Percentiles rank a stretch among this genome's conserved stretches.
Conservation (phyloP, 2,888 invertebrate species). For the Drosophila multiciliata region DNA sequence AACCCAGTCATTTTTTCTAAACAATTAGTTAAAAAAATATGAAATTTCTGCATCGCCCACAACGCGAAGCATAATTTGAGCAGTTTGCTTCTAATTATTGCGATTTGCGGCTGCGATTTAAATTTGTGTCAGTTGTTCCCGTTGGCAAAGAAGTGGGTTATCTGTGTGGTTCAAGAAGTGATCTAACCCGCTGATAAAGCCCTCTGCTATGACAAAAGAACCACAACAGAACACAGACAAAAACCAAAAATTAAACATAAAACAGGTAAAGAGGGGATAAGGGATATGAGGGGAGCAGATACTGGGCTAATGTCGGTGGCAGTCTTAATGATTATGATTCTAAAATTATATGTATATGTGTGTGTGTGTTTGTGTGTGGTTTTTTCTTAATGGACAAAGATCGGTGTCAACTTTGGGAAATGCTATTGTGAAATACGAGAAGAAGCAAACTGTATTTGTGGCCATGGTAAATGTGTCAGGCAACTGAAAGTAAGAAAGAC, state of each 20-base stretch:
- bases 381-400: slow-evolving; percentile 48
- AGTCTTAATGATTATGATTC: slow-evolving; percentile 70
- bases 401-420: slow-evolving; percentile 53
- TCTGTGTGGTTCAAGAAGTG: slow-evolving; percentile 60
- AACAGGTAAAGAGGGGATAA: background rate
- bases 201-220: slow-evolving; percentile 36
- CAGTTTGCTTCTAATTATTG: slow-evolving; percentile 56
- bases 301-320: slow-evolving; percentile 72
- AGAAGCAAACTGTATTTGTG: slow-evolving; percentile 45
- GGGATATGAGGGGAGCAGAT: slow-evolving; percentile 15
- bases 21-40: slow-evolving; percentile 30
- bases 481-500: slow-evolving; percentile 23
- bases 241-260: slow-evolving; percentile 24
- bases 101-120: slow-evolving; percentile 56
- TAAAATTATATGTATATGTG: slow-evolving; percentile 36
- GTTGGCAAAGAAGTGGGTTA: slow-evolving; percentile 58
- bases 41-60: slow-evolving; percentile 15
- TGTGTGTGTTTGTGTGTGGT: slow-evolving; percentile 20
- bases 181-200: slow-evolving; percentile 48
- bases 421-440: slow-evolving; percentile 32
- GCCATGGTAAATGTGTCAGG: slow-evolving; percentile 42
- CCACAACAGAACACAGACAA: slow-evolving; percentile 19
- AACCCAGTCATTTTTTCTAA: slow-evolving; percentile 40
- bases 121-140: slow-evolving; percentile 57
- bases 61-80: background rate